phyloP scores from a whole-genome alignment of 2,113 vertebrate genomes.

The Apteryx owenii region DNA sequence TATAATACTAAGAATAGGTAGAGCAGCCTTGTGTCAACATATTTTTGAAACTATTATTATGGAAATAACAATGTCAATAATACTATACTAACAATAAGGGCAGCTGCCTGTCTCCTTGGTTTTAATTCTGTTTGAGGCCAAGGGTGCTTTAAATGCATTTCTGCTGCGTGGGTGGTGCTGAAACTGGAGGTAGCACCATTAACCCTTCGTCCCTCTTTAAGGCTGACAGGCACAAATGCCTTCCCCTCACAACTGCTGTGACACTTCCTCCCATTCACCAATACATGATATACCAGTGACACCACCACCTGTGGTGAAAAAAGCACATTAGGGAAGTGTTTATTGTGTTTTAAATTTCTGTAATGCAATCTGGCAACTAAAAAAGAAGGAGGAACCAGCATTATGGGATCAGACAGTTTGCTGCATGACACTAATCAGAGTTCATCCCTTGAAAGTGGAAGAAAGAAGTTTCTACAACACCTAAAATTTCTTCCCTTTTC shows the following conservation, averaged over 20 bases:
- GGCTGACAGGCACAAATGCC: background rate
- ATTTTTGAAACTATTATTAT: background rate
- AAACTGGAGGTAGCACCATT: background rate
- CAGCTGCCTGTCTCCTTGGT: background rate
- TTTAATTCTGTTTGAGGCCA: background rate
- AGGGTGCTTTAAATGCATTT: background rate
- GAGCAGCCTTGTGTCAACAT: background rate
- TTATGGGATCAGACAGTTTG: background rate
- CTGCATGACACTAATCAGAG: background rate
- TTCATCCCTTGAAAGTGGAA: background rate
- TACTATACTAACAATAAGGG: background rate
- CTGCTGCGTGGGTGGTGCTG: background rate
- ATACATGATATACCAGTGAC: background rate
- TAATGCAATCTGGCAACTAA: background rate
- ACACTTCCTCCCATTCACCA: background rate
- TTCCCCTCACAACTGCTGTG: background rate
- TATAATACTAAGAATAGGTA: background rate
- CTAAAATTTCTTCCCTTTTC: background rate
- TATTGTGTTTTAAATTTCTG: background rate
- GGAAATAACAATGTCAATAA: background rate
- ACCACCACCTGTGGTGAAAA: background rate
- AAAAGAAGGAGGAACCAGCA: background rate
- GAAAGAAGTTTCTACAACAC: background rate
- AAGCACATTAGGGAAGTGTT: background rate
- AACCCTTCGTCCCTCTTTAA: background rate